These are phyloP conservation scores for Microcebus ravelobensis DNA, from an alignment of 2,113 vertebrate species.

Conservation along the genomic window DNA sequence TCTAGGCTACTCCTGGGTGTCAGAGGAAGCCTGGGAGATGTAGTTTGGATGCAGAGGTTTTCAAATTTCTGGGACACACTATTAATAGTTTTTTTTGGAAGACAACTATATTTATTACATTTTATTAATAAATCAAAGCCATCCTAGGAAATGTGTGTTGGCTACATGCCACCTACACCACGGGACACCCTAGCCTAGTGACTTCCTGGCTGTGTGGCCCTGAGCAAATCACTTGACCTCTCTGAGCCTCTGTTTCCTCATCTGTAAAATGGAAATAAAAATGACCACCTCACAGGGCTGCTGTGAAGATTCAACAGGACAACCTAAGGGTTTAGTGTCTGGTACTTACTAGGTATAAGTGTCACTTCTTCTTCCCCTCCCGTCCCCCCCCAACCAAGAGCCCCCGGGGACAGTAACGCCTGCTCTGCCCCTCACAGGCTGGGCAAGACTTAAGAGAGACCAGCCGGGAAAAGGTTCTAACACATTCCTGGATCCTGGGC, in stretches of 20 bases:
- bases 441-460: neutral
- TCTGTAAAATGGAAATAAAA: neutral
- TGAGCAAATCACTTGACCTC: neutral
- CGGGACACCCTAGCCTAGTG: too few relatives aligned
- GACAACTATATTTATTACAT: neutral
- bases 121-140: constrained; percentile 13
- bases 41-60: neutral
- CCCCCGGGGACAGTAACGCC: neutral
- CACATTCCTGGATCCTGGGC: neutral
- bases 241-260: constrained; percentile 19
- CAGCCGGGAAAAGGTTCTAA: neutral
- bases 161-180: neutral
- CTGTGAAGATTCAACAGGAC: neutral
- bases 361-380: neutral
- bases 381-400: neutral
- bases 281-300: neutral
- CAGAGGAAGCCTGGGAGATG: constrained; percentile 52
- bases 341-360: neutral
- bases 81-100: neutral
- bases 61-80: neutral
- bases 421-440: neutral
- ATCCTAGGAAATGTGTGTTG: neutral
- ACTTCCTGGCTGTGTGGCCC: neutral
- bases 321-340: neutral
- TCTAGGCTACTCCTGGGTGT: neutral